These are phyloP conservation scores for Euthynnus affinis DNA, from an alignment of 2,797 vertebrate species.

Conservation along the genomic window DNA sequence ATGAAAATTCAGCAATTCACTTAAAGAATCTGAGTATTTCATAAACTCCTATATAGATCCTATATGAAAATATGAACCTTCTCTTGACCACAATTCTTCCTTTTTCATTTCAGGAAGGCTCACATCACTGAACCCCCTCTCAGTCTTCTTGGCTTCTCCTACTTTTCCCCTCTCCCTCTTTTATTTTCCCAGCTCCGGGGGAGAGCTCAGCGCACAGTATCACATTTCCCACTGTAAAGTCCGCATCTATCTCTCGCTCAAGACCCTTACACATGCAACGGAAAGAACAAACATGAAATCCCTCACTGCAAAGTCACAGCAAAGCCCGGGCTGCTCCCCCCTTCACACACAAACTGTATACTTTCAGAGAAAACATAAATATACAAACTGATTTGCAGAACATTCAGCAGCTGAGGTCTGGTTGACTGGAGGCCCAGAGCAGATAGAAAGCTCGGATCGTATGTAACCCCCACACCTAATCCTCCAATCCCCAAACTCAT, in stretches of 20 bases:
- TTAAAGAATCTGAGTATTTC: not conserved
- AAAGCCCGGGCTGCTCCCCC: slow-evolving; percentile 2
- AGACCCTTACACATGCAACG: slow-evolving; percentile 31
- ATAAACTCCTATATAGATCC: not conserved
- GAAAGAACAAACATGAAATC: slow-evolving; percentile 31
- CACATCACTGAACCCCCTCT: slow-evolving; percentile 13
- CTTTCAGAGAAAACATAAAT: slow-evolving; percentile 51
- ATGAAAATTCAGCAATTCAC: too few species aligned
- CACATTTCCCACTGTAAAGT: slow-evolving; percentile 45
- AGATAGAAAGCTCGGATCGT: slow-evolving; percentile 1
- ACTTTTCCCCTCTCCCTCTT: not conserved
- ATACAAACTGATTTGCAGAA: slow-evolving; percentile 34
- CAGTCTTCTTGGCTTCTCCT: slow-evolving; percentile 20
- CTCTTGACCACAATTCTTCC: not conserved
- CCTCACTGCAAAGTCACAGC: slow-evolving; percentile 26
- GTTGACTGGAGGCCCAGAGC: not conserved
- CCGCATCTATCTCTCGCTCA: slow-evolving; percentile 20
- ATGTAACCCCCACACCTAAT: slow-evolving; percentile 4
- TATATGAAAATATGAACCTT: not conserved
- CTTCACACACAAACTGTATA: slow-evolving; percentile 31
- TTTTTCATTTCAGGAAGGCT: slow-evolving; percentile 17
- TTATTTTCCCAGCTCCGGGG: slow-evolving; percentile 36
- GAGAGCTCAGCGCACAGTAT: slow-evolving; percentile 30
- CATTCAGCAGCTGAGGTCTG: slow-evolving; percentile 13
- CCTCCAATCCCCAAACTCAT: slow-evolving; percentile 25